These are phyloP conservation scores for Thamnophis sirtalis DNA, from an alignment of 2,113 vertebrate species.

Conservation along the genomic window DNA sequence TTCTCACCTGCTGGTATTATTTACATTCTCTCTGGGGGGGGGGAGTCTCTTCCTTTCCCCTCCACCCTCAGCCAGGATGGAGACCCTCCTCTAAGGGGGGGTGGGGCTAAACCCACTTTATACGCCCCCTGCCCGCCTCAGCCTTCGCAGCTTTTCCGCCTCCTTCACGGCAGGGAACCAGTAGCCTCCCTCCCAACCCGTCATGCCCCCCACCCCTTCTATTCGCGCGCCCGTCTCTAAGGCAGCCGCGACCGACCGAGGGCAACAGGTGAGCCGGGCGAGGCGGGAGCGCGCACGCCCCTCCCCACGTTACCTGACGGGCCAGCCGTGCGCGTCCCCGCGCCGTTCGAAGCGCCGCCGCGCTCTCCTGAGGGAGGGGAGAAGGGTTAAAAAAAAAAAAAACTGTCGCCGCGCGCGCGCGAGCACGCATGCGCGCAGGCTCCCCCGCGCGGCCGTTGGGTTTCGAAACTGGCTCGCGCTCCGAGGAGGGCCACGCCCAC, in stretches of 20 bases:
- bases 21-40: background rate
- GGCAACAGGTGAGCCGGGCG: background rate
- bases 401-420: background rate
- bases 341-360: background rate
- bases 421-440: background rate
- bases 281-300: background rate
- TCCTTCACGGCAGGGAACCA: background rate
- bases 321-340: background rate
- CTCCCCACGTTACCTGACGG: background rate
- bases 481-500: background rate
- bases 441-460: background rate
- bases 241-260: background rate
- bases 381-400: rapidly evolving
- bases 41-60: background rate
- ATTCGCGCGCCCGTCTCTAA: background rate
- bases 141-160: background rate
- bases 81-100: background rate
- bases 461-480: background rate
- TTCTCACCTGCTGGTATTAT: background rate
- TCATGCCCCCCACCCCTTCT: too few relatives aligned
- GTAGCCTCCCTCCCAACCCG: too few relatives aligned
- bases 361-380: background rate
- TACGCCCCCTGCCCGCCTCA: background rate
- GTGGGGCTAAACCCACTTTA: background rate
- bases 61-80: background rate